These are phyloP conservation scores for Atherinomorus stipes DNA, from an alignment of 2,113 vertebrate genomes.

Conservation along the genomic window DNA sequence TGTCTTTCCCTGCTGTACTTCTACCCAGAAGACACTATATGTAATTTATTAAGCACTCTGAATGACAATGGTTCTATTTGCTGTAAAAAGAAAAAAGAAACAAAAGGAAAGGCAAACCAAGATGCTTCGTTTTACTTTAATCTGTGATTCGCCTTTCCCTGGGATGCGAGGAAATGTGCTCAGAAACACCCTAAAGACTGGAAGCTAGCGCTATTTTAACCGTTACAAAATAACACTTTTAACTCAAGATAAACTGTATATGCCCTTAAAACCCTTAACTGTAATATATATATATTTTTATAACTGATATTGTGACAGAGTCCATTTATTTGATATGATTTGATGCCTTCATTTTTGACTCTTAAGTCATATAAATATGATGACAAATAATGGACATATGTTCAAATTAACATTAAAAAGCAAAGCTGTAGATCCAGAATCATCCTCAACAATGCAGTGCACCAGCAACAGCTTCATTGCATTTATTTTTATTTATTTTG, in stretches of 20 bases:
- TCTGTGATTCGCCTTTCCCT: conserved; percentile 61
- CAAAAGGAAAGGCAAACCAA: conserved; percentile 62
- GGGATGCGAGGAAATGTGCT: conserved; percentile 41
- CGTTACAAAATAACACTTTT: conserved; percentile 71
- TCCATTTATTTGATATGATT: conserved; percentile 75
- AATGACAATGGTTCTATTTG: conserved; percentile 77
- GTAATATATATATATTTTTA: conserved; percentile 86
- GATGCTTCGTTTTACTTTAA: conserved; percentile 42
- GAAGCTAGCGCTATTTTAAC: conserved; percentile 68
- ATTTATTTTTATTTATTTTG: conserved; percentile 42
- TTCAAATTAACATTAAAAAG: conserved; percentile 28
- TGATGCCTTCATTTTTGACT: conserved; percentile 63
- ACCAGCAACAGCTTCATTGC: conserved; percentile 66
- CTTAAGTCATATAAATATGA: conserved; percentile 18
- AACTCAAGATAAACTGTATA: conserved; percentile 68
- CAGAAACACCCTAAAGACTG: conserved; percentile 46
- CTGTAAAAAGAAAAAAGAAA: conserved; percentile 58
- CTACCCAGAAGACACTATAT: conserved; percentile 73
- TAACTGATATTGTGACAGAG: conserved; percentile 78
- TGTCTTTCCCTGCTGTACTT: conserved; percentile 72
- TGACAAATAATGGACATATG: conserved; percentile 25
- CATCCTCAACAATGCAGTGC: conserved; percentile 38
- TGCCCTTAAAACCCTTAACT: conserved; percentile 75
- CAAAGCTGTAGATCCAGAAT: conserved; percentile 23
- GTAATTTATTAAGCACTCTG: conserved; percentile 77